Base-by-base conservation (phyloP, 1,140 invertebrate species). In the Lucilia cuprina region DNA sequence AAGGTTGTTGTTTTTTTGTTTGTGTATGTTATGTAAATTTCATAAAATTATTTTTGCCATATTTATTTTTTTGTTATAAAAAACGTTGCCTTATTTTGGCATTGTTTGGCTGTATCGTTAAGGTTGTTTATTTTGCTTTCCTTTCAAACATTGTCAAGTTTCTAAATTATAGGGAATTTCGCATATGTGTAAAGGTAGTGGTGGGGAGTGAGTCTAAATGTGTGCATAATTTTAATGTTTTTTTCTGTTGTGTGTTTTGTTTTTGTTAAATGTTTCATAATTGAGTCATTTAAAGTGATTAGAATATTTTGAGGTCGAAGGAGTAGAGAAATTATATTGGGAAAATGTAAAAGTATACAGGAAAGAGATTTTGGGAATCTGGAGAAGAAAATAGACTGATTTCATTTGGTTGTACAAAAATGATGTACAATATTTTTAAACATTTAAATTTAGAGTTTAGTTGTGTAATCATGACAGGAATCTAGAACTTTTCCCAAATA, bases 231-330 rank as follows among this genome's bases (percentile, higher is more conserved):
- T 50, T 49, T 25, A 3, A 41, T 41, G 41, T 41, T 41, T 41
- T 41, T 41, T 41, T 41, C 41, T 41, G 25, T 30, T 30, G 25
- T 41, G 41, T 41, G 34, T n/a, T 8, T n/a, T 35, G 8, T 21
- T 80, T 41, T 70, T 70, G 65, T 70, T 34, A 80, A 49, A 25
- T 21, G 41, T 50, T 49, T 80, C 41, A 80, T 80, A 80, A 80
- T 80, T 80, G 77, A 49, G 77, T 80, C 41, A 80, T 80, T 80
- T 25, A 5, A 50, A 80, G 19, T 80, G 77, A 80, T 80, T 80
- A 70, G 25, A 25, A 70, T 70, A 19, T 70, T 70, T 21, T 21
- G 65, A 5, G 65, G 17, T 70, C 13, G 49, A 5, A 1, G 49
- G 49, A 49, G 49, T 1, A 14, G 49, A 5, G 9, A 49, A 49